These are phyloP conservation scores for Dasypus novemcinctus DNA, from an alignment of 2,113 vertebrate genomes.

Conservation along the genomic window DNA sequence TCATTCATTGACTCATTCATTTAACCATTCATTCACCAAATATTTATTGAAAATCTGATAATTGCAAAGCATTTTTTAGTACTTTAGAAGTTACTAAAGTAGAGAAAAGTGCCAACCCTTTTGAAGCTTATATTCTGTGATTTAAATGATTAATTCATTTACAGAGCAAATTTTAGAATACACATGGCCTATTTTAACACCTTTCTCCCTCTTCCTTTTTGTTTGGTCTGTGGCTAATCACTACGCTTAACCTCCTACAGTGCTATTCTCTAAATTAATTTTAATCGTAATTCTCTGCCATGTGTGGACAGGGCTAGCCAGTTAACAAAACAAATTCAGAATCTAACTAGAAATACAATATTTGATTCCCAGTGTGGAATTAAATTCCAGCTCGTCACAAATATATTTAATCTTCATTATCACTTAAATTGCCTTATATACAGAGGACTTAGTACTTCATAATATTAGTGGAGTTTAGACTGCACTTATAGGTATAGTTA, in stretches of 20 bases:
- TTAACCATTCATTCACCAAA: not conserved
- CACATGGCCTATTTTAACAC: not conserved
- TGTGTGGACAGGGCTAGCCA: not conserved
- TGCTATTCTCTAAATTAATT: not conserved
- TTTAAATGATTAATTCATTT: not conserved
- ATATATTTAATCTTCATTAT: not conserved
- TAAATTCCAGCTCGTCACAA: not conserved
- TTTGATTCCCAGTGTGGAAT: not conserved
- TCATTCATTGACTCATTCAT: not conserved
- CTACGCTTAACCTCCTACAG: not conserved
- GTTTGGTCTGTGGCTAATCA: not conserved
- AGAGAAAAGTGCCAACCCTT: not conserved
- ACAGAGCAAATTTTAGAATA: not conserved
- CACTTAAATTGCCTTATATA: not conserved
- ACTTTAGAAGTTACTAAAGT: accelerated
- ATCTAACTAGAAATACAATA: not conserved
- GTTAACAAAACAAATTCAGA: not conserved
- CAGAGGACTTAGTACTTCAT: not conserved
- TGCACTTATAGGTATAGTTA: not conserved
- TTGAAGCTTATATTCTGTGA: not conserved
- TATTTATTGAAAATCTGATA: not conserved
- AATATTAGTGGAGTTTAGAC: not conserved
- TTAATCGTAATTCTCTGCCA: not conserved
- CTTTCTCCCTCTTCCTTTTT: not conserved
- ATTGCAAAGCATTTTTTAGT: not conserved